Conservation (phyloP, 2,113 vertebrate species). For the Coptodon bakossiorum region DNA sequence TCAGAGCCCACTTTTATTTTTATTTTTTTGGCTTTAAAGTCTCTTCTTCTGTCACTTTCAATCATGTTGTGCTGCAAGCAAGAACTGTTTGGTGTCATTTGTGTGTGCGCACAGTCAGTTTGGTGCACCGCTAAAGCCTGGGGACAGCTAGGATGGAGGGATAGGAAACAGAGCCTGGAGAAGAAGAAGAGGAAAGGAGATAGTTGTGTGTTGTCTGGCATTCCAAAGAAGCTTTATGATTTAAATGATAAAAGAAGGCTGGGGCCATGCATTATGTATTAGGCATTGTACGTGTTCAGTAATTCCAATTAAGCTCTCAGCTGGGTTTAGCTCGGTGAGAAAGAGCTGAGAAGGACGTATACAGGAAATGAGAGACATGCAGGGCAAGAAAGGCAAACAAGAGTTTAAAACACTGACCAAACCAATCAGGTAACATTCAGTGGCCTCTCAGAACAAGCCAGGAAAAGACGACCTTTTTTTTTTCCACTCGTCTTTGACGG, state of each 20-base stretch:
- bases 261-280: slow-evolving; percentile 67
- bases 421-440: slow-evolving; percentile 40
- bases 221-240: slow-evolving; percentile 64
- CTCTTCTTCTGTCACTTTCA: slow-evolving; percentile 52
- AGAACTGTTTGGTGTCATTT: slow-evolving; percentile 2
- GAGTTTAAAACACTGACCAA: slow-evolving; percentile 32
- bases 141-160: slow-evolving; percentile 26
- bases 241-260: slow-evolving; percentile 69
- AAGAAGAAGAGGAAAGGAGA: slow-evolving; percentile 10
- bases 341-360: not conserved
- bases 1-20: slow-evolving; percentile 41
- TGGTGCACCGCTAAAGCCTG: slow-evolving; percentile 7
- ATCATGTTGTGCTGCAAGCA: slow-evolving; percentile 41
- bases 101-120: not conserved
- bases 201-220: slow-evolving; percentile 52
- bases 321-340: slow-evolving; percentile 18
- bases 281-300: slow-evolving; percentile 50
- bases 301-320: slow-evolving; percentile 65
- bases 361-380: slow-evolving; percentile 29
- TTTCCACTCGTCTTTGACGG: not conserved
- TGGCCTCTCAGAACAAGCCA: not conserved
- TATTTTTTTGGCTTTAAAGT: slow-evolving; percentile 22
- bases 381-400: slow-evolving; percentile 9
- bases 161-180: not conserved
- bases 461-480: not conserved